phyloP scores from a whole-genome alignment of 2,888 invertebrate species.

The Argynnis bischoffii region DNA sequence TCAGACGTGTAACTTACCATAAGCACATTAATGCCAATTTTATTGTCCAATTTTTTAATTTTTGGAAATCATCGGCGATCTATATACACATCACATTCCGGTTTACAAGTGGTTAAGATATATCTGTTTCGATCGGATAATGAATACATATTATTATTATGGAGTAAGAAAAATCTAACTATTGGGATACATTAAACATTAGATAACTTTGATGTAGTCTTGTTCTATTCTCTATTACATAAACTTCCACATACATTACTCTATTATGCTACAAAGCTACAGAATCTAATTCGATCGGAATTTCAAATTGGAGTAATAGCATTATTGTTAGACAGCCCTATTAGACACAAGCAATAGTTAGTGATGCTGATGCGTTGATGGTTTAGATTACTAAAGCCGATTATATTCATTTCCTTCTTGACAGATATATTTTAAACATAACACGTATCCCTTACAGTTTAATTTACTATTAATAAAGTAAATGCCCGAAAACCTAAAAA shows the following conservation, averaged over 20 bases:
- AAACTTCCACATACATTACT: slow-evolving; percentile 41
- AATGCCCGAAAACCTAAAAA: slow-evolving; percentile 34
- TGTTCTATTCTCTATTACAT: slow-evolving; percentile 43
- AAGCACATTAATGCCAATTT: slow-evolving; percentile 65
- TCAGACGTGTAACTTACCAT: slow-evolving; percentile 77
- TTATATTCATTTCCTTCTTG: slow-evolving; percentile 23
- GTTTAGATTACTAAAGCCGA: slow-evolving; percentile 15
- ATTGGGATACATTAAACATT: slow-evolving; percentile 17
- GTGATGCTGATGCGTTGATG: slow-evolving; percentile 11
- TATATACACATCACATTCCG: slow-evolving; percentile 64
- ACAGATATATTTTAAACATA: slow-evolving; percentile 44
- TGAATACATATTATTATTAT: slow-evolving; percentile 12
- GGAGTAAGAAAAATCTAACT: slow-evolving; percentile 17
- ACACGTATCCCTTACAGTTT: slow-evolving; percentile 19
- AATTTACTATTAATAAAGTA: slow-evolving; percentile 17
- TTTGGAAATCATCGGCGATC: slow-evolving; percentile 53
- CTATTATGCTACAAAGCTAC: slow-evolving; percentile 41
- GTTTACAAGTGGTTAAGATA: slow-evolving; percentile 55
- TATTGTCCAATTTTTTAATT: slow-evolving; percentile 64
- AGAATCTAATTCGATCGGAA: slow-evolving; percentile 36
- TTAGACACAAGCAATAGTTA: slow-evolving; percentile 16
- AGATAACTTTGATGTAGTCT: slow-evolving; percentile 15
- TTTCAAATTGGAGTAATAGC: slow-evolving; percentile 31
- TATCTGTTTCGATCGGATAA: slow-evolving; percentile 39
- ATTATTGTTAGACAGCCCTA: slow-evolving; percentile 25